phyloP scores from a whole-genome alignment of 35 echinoderm and acorn worm genomes.

The Hemicentrotus pulcherrimus region DNA sequence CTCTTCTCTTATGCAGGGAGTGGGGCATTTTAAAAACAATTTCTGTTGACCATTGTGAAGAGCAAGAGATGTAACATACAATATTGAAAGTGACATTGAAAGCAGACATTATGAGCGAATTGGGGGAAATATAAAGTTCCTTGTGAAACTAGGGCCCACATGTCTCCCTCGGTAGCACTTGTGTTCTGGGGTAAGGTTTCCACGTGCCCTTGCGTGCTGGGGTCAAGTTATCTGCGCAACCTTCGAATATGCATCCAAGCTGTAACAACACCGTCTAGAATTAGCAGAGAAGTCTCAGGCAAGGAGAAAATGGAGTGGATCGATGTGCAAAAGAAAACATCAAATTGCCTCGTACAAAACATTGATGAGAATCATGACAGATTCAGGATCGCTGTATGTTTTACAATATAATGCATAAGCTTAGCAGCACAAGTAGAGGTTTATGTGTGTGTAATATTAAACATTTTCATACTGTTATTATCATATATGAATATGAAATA shows the following conservation, averaged over 20 bases:
- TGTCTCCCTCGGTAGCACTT: background rate
- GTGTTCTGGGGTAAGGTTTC: slow-evolving; percentile 17
- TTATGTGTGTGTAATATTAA: no score
- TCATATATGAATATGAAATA: no score
- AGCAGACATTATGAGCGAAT: background rate
- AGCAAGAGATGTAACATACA: no score
- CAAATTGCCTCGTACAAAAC: background rate
- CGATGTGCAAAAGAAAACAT: background rate
- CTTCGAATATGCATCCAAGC: slow-evolving; percentile 35
- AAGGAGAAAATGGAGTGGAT: background rate
- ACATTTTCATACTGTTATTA: no score
- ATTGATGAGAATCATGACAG: background rate
- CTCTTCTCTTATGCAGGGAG: no score
- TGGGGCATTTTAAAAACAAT: no score
- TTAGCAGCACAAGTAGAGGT: no score
- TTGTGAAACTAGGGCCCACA: background rate
- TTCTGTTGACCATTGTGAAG: no score
- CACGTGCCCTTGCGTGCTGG: background rate
- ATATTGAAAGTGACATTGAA: no score
- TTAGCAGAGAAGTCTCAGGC: background rate
- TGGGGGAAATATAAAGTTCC: background rate
- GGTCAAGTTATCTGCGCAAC: background rate
- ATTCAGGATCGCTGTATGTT: background rate
- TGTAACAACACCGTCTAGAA: slow-evolving; percentile 18
- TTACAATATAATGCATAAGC: no score